Percentiles rank a stretch among this genome's conserved stretches.
Conservation (phyloP, 2,797 vertebrate species). For the Rhinophrynus dorsalis region DNA sequence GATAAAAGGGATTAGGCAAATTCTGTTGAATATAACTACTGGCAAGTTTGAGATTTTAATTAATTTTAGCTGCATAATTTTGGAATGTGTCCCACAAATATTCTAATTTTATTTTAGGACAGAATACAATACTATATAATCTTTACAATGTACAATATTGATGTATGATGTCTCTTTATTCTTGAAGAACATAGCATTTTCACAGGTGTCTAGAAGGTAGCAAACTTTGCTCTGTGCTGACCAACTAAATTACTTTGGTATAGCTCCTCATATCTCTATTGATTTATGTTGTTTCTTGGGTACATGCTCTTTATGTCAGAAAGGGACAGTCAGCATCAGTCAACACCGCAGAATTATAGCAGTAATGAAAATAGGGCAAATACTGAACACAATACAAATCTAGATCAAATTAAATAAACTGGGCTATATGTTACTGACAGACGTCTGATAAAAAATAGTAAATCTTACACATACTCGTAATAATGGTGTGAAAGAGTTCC, state of each 20-base stretch:
- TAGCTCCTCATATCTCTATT: conserved; percentile 57
- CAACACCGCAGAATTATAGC: conserved; percentile 60
- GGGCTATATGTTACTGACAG: conserved; percentile 49
- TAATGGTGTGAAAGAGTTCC: conserved; percentile 31
- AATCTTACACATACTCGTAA: conserved; percentile 38
- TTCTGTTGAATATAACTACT: too few species aligned
- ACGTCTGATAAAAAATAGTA: conserved; percentile 36
- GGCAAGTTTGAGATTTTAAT: too few species aligned
- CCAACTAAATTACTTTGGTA: conserved; percentile 59
- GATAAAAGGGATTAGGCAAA: too few species aligned
- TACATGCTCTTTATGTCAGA: conserved; percentile 57
- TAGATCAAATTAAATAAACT: conserved; percentile 51
- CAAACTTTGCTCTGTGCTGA: conserved; percentile 51
- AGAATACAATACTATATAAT: too few species aligned
- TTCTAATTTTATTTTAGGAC: too few species aligned
- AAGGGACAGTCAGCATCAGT: conserved; percentile 64
- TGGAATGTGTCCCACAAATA: too few species aligned
- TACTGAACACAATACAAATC: conserved; percentile 52
- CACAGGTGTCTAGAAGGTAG: background rate
- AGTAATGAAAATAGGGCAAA: conserved; percentile 56
- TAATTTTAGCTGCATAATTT: too few species aligned
- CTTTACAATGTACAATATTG: too few species aligned
- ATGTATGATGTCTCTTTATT: too few species aligned
- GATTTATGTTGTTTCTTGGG: conserved; percentile 63
- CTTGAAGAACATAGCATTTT: too few species aligned